Evolutionary conservation across 2,797 vertebrate species (phyloP).

Genomic region (Sebastes hubbsi): DNA sequence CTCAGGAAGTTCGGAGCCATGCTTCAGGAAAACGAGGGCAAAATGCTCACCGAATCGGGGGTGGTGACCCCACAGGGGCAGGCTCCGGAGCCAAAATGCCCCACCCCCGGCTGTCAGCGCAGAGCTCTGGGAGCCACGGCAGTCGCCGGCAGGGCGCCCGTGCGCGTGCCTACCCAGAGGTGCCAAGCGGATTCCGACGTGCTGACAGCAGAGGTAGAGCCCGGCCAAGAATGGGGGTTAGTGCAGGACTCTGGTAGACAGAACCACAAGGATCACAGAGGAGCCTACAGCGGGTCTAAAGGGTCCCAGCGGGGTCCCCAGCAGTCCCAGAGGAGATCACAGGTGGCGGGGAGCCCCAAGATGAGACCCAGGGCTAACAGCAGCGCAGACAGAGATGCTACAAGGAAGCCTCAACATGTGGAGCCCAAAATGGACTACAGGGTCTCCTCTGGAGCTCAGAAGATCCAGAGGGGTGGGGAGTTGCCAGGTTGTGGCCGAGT

Average conservation of each 20-base stretch:
- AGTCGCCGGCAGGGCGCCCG: conserved; percentile 59
- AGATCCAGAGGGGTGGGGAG: conserved; percentile 64
- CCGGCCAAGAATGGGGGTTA: conserved; percentile 68
- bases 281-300: conserved; percentile 57
- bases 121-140: conserved; percentile 66
- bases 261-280: conserved; percentile 66
- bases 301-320: conserved; percentile 54
- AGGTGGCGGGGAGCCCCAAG: conserved; percentile 70
- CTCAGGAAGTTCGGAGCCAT: conserved; percentile 80
- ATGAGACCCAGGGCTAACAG: conserved; percentile 63
- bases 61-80: conserved; percentile 71
- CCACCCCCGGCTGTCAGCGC: conserved; percentile 80
- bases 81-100: conserved; percentile 66
- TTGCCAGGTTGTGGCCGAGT: conserved; percentile 42
- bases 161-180: conserved; percentile 79
- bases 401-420: conserved; percentile 56
- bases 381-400: conserved; percentile 51
- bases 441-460: conserved; percentile 55
- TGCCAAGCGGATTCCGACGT: conserved; percentile 79
- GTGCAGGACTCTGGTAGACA: conserved; percentile 62
- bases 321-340: conserved; percentile 61
- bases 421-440: conserved; percentile 71
- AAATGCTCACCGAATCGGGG: conserved; percentile 77
- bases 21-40: conserved; percentile 82
- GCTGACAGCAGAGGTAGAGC: conserved; percentile 72